Base-by-base conservation (phyloP, 2,888 invertebrate species). In the Dolichopus griseipennis region DNA sequence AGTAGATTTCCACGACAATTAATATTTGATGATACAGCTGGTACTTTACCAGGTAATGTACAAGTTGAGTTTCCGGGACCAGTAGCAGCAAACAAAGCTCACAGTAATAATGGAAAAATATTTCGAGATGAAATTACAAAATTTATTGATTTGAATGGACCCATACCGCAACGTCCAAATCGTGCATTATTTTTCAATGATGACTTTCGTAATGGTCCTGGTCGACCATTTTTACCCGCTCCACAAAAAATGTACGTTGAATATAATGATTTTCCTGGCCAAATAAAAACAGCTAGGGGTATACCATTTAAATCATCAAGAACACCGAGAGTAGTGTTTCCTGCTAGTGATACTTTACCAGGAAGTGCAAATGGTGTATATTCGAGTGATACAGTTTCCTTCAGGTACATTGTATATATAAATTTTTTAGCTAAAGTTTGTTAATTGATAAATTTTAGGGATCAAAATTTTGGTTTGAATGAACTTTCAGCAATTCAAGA, bases 401-500 rank as follows among this genome's bases (percentile, higher is more conserved):
- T 82, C 68, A 79, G 81, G 81, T 80, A 68, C 5, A 61, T 20
- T 61, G 21, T 52, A 15, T 4, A 22, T 10, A 20, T 20, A 61
- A n/a, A 22, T 62, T 62, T 22, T 21, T 21, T 61, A 61, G n/a
- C 20, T 18, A n/a, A 1, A 62, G 22, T 63, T 12, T 37, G 62
- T 67, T 66, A 15, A n/a, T 10, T 61, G 33, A 37, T 65, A 1
- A 83, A 84, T 80, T 84, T 83, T 73, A 84, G 87, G 75, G 87
- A 87, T 72, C 86, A 85, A 75, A 86, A 83, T 76, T 85, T 86
- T 72, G 86, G 85, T 72, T 76, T 85, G 67, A 86, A 84, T 72
- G 87, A 87, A 70, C 77, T 87, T 65, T 83, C 83, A 0, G 79
- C 82, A 34, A 80, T 84, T 34, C 82, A 83, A 73, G 82, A 83